Conservation (phyloP, 2,888 invertebrate species). For the Myopa testacea region DNA sequence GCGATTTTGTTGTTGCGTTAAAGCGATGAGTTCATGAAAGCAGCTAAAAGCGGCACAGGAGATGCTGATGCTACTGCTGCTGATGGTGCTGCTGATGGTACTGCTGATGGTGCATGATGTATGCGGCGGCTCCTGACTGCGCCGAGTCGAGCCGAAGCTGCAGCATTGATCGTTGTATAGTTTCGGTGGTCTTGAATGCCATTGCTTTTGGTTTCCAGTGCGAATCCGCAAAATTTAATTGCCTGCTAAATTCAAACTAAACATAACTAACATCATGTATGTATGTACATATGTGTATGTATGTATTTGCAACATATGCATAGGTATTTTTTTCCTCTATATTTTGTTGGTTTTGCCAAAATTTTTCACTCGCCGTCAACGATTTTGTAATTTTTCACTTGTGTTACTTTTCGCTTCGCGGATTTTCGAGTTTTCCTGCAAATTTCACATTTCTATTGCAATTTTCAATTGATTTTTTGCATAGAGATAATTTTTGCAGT, state of each 20-base stretch:
- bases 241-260: neutral
- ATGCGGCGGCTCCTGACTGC: neutral
- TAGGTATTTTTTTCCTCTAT: neutral
- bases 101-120: constrained; percentile 13
- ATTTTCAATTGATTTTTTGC: constrained; percentile 35
- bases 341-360: neutral
- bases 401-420: neutral
- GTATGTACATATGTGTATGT: constrained; percentile 24
- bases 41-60: neutral
- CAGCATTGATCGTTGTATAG: constrained; percentile 49
- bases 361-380: neutral
- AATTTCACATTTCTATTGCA: constrained; percentile 28
- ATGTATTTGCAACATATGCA: neutral
- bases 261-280: neutral
- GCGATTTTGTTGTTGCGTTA: neutral
- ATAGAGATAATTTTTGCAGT: constrained; percentile 34
- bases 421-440: constrained; percentile 29
- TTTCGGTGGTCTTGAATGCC: constrained; percentile 54
- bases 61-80: neutral
- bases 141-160: neutral
- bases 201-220: constrained; percentile 46
- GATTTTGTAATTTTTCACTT: neutral
- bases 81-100: constrained; percentile 5
- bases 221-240: neutral
- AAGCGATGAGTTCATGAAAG: neutral